phyloP scores from a whole-genome alignment of 1,140 invertebrate genomes.

The Brachionus rubens region DNA sequence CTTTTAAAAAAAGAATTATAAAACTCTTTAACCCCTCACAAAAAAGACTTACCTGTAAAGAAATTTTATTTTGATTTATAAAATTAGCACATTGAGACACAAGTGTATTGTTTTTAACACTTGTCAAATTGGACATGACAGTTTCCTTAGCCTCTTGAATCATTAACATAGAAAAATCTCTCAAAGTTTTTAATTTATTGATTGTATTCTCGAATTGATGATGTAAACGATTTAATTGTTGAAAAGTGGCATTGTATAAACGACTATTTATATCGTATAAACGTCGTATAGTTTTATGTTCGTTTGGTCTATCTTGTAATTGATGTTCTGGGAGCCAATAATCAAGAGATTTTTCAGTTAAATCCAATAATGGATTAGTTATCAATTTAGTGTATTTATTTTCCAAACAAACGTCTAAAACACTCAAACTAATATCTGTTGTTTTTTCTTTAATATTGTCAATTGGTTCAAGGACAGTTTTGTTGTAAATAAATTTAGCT shows the following conservation, averaged over 20 bases:
- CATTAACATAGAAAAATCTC: background rate
- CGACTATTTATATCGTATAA: conserved; percentile 12
- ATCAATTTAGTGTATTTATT: conserved; percentile 23
- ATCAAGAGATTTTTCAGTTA: conserved; percentile 21
- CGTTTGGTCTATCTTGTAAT: background rate
- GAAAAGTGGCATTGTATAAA: background rate
- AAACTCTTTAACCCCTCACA: background rate
- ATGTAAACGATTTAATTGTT: conserved; percentile 8
- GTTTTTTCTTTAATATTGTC: conserved; percentile 22
- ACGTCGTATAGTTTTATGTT: background rate
- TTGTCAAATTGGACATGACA: background rate
- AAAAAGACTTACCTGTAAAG: background rate
- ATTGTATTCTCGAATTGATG: background rate
- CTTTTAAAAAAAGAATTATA: background rate
- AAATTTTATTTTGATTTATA: background rate
- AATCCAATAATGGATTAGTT: conserved; percentile 18
- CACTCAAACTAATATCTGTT: background rate
- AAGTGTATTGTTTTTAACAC: background rate
- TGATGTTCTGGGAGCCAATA: conserved; percentile 3
- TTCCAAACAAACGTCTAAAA: conserved; percentile 12
- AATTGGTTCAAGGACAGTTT: background rate
- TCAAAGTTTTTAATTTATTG: conserved; percentile 11
- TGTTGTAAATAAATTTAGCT: conserved; percentile 14
- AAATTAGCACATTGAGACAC: background rate
- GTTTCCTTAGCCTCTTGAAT: background rate